phyloP scores from a whole-genome alignment of 2,888 invertebrate genomes.

The Leucophora obtusa region DNA sequence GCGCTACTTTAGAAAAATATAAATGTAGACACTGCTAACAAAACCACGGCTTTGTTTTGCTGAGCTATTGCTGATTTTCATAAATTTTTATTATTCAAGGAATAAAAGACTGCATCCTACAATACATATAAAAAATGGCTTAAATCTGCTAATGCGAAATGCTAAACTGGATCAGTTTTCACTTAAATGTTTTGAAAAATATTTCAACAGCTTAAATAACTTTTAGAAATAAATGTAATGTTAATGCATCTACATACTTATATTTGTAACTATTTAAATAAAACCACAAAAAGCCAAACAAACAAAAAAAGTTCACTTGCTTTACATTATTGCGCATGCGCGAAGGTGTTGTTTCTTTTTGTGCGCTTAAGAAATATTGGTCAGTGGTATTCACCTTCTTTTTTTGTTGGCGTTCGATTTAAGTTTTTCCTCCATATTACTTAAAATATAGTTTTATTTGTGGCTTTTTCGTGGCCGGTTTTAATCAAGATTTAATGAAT shows the following conservation, averaged over 20 bases:
- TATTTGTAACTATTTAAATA: conserved; percentile 3
- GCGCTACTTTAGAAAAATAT: no score
- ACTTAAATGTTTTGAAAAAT: no score
- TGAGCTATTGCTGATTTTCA: no score
- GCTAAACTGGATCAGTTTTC: no score
- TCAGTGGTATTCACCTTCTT: conserved; percentile 58
- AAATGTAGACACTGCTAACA: no score
- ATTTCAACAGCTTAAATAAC: no score
- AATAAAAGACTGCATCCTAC: no score
- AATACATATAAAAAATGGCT: no score
- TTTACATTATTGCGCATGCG: conserved; percentile 63
- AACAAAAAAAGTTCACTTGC: conserved; percentile 58
- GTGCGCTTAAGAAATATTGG: conserved; percentile 53
- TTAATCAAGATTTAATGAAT: conserved; percentile 64
- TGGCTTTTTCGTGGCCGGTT: conserved; percentile 62
- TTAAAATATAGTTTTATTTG: conserved; percentile 34
- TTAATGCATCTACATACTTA: not conserved
- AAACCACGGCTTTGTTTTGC: no score
- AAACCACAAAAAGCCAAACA: not conserved
- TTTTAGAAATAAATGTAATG: no score
- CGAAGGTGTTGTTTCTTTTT: conserved; percentile 60
- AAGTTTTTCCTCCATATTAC: not conserved
- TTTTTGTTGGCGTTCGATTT: conserved; percentile 20
- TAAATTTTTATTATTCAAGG: no score
- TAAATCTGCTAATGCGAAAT: no score